Base-by-base conservation (phyloP, 2,113 vertebrate genomes). In the Rhinoptilus africanus region DNA sequence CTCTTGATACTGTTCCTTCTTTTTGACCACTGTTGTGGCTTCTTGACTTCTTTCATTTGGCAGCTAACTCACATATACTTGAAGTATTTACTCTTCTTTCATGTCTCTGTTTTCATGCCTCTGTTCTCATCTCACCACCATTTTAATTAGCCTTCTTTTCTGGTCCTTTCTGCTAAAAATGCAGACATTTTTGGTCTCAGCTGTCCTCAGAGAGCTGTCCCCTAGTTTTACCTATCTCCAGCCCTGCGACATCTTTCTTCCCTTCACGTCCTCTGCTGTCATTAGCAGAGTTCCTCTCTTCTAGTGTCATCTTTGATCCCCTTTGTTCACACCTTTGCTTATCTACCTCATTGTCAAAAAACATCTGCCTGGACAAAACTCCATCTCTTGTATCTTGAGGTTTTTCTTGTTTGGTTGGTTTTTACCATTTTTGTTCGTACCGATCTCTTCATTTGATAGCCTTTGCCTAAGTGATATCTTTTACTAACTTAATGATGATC, bases 31-130 rank as follows among this genome's bases (percentile, higher is more conserved):
- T 62, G 8, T 4, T 79, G 87, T 73, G 89, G 43, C 62, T 94
- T 93, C 79, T 82, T 87, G 84, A 35, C 34, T 94, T 80, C 80
- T 87, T 94, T 92, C 69, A 37, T 75, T 85, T 85, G 66, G 51
- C 50, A 78, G 26, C 77, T 73, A 59, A 75, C 82, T 86, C 47
- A 47, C 32, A 62, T 71, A 35, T 66, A 67, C 59, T 62, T 80
- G 20, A 92, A 82, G 76, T 77, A 86, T 89, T 90, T 88, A 86
- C 64, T 85, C 21, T 45, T 73, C 50, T 91, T 85, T 89, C 48
- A 89, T 22, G 59, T 82, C 50, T 83, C 62, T 80, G 11, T 56
- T 89, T 78, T 96, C 64, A 87, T 72, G 45, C 22, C 14, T 10
- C 23, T 72, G 14, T 79, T 92, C 75, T 95, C 57, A 41, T 85